Evolutionary conservation across 2,888 invertebrate species (phyloP), one percentile per base, ranked within the genome.

Genomic region (Teinopalpus imperialis): DNA sequence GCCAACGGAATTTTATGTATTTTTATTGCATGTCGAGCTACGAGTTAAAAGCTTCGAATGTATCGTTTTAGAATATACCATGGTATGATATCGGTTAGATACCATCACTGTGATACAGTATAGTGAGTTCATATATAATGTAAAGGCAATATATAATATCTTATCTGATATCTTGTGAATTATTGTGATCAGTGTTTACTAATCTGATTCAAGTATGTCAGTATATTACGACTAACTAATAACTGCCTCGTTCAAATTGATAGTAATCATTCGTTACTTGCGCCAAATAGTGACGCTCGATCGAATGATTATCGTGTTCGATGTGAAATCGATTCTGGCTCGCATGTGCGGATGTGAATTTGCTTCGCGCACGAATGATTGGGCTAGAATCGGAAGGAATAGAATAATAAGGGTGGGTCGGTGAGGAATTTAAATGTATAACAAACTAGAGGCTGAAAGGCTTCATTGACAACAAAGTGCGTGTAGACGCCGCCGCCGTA

Each of bases 71-170:
- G 24, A 9, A 27, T 42, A 24, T 9, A 10, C 36, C 46, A 54
- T 55, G 44, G 49, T 59, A 51, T 54, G 55, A 51, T 56, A 51
- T 60, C 59, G 48, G 50, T 56, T 55, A 53, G 58, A 53, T 61
- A 59, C 57, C 61, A 62, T 64, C 60, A 56, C 61, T 63, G 65
- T 61, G 63, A 63, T 65, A 62, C 59, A 59, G 18, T 39, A 43
- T 45, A 47, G 36, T 49, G 37, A 45, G 40, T 47, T 47, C 46
- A 30, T 27, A 35, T 35, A 31, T 48, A 42, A 46, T 34, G 6
- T 9, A 32, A 41, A 36, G 35, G 40, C 23, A 34, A 47, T 44
- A 23, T 9, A 13, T n/a, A 12, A 27, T 14, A 31, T 35, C n/a
- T n/a, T n/a, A n/a, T 12, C 8, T 8, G n/a, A 14, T 41, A 32